Evolutionary conservation across 1,140 invertebrate species (phyloP), one percentile per base, ranked within the genome.

Genomic region (Gonioctena quinquepunctata): DNA sequence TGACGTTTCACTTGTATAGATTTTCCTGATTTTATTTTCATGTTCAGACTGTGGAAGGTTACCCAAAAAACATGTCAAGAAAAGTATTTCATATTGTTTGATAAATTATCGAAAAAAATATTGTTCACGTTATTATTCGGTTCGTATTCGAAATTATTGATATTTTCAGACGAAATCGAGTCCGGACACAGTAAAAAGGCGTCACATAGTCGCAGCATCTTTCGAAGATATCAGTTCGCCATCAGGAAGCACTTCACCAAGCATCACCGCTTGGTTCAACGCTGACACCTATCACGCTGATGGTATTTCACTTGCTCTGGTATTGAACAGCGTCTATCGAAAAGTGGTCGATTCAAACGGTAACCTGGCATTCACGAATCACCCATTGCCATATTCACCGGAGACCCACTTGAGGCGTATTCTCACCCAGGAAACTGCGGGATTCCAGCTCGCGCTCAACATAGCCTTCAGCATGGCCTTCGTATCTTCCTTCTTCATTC

Each of bases 401-500:
- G 67, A 75, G 27, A 79, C 81, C 11, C 76, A 79, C 72, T 79
- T 83, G 67, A 76, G 52, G 6, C 23, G 18, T 92, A 78, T 86
- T 90, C 79, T 92, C 92, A 1, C 25, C 8, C 70, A 63, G 7
- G 60, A 69, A 16, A 69, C 16, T 16, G 67, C 88, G 79, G 89
- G 89, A 62, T 89, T 89, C 63, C 88, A 90, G 71, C 81, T 90
- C 66, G 86, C 89, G 8, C 87, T 88, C 56, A 90, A 90, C 74
- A 82, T 90, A 18, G 87, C 86, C 64, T 90, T 90, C 77, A 87
- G 88, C 74, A 89, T 90, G 88, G 86, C 88, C 11, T 90, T 94
- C 73, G 89, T 94, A 1, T 90, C 91, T 0, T 88, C 92, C 0
- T 92, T 92, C 72, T 91, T 92, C 74, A 86, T 93, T 1, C 80